Conservation (phyloP, 2,113 vertebrate genomes). For the Labrus mixtus region DNA sequence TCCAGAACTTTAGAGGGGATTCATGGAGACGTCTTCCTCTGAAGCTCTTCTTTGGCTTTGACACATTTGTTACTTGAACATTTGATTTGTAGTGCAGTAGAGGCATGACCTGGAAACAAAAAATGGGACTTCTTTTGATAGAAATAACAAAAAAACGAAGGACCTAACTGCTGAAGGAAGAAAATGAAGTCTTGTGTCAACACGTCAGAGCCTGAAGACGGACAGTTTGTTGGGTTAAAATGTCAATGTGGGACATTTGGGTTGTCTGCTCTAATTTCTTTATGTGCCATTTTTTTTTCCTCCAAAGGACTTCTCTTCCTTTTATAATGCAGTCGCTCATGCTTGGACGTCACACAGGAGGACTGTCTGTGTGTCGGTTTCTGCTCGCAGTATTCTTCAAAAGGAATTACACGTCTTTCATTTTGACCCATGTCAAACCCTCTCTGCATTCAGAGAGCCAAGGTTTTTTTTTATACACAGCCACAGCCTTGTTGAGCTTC, state of each 20-base stretch:
- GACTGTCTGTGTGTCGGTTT: constrained; percentile 1
- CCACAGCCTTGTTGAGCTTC: background rate
- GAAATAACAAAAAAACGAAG: background rate
- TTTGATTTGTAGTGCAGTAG: constrained; percentile 13
- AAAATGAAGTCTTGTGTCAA: constrained; percentile 46
- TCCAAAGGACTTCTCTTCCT: background rate
- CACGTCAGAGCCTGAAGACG: constrained; percentile 14
- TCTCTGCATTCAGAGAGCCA: constrained; percentile 35
- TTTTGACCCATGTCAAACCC: constrained; percentile 39
- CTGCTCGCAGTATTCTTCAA: constrained; percentile 52
- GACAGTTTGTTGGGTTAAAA: constrained; percentile 6
- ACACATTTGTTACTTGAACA: constrained; percentile 35
- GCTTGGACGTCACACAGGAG: constrained; percentile 7
- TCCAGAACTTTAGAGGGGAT: background rate
- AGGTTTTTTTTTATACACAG: constrained; percentile 39
- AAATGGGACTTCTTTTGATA: constrained; percentile 26
- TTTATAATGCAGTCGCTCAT: constrained; percentile 42
- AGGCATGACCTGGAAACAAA: background rate
- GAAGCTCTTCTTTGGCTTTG: constrained; percentile 31
- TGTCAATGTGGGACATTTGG: constrained; percentile 8
- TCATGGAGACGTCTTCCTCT: constrained; percentile 38
- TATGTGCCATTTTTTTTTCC: constrained; percentile 64
- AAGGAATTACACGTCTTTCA: constrained; percentile 16
- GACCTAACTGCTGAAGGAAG: constrained; percentile 18
- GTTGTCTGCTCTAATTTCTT: constrained; percentile 30